Base-by-base conservation (phyloP, 2,113 vertebrate genomes). In the Nesoenas mayeri region DNA sequence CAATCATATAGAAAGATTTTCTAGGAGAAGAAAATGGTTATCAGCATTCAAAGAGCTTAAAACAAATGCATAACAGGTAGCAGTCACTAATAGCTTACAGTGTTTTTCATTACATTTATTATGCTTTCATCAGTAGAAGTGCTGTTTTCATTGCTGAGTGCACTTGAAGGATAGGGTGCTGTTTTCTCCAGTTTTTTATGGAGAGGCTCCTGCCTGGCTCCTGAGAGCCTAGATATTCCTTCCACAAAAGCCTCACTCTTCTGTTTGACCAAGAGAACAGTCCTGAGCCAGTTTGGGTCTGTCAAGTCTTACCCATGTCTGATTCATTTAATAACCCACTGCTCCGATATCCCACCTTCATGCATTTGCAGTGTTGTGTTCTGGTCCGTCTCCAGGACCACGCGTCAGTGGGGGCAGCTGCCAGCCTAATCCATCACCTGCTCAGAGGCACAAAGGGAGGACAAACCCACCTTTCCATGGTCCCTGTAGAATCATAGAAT, bases 51-150 rank as follows among this genome's bases (percentile, higher is more conserved):
- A 89, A 88, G 48, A n/a, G 31, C 38, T 79, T 84, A 42, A 81
- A 83, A 38, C 58, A 89, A 93, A 80, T n/a, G 38, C n/a, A 7
- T 64, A 85, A 36, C 86, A 65, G 66, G 91, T 80, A 93, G 56
- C 70, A 96, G 79, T 28, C 62, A 48, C 74, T 78, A 94, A 94
- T 9, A 60, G 40, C 44, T 94, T 79, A 67, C 65, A 40, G 25
- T 47, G 86, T 14, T 80, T 89, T 91, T 89, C 77, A 93, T 95
- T 91, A 65, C 36, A 50, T 73, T 92, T 85, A 34, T 94, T 75
- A 57, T 57, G 26, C 70, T 87, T 88, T 89, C 80, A 90, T 93
- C 80, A 67, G 88, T 15, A 86, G 21, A 84, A 92, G 20, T 79
- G 62, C 70, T 89, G 60, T 44, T 88, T 90, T 73, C 15, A 3